Conservation (phyloP, 2,113 vertebrate species). For the Cairina moschata region DNA sequence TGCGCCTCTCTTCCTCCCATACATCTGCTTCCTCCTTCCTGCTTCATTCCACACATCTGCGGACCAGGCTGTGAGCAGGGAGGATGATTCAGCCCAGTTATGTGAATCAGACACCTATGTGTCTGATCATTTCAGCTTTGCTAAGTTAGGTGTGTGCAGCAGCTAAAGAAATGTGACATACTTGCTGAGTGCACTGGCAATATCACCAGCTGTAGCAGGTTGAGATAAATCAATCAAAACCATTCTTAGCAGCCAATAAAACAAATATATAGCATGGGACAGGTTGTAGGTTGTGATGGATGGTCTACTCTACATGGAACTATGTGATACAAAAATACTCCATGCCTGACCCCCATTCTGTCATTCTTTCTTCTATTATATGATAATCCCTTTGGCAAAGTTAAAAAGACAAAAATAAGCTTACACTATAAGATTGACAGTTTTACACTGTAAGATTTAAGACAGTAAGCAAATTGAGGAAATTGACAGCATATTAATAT, state of each 20-base stretch:
- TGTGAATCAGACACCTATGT: not conserved
- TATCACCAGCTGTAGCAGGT: not conserved
- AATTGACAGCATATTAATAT: not conserved
- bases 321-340: slow-evolving; percentile 7
- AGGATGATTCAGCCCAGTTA: fast-evolving
- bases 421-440: not conserved
- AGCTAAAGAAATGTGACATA: not conserved
- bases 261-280: not conserved
- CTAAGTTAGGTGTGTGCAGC: not conserved
- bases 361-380: not conserved
- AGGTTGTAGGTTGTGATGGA: not conserved
- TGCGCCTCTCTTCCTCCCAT: fast-evolving
- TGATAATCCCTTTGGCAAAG: not conserved
- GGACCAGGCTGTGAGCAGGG: not conserved
- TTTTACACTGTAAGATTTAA: not conserved
- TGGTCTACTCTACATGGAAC: not conserved
- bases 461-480: not conserved
- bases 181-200: not conserved
- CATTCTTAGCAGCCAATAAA: not conserved
- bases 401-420: not conserved
- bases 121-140: not conserved
- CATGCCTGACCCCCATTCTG: not conserved
- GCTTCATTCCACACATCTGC: not conserved
- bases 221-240: not conserved
- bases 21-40: too few species aligned